Conservation (phyloP, 2,888 invertebrate genomes). For the Brachypterus glaber region DNA sequence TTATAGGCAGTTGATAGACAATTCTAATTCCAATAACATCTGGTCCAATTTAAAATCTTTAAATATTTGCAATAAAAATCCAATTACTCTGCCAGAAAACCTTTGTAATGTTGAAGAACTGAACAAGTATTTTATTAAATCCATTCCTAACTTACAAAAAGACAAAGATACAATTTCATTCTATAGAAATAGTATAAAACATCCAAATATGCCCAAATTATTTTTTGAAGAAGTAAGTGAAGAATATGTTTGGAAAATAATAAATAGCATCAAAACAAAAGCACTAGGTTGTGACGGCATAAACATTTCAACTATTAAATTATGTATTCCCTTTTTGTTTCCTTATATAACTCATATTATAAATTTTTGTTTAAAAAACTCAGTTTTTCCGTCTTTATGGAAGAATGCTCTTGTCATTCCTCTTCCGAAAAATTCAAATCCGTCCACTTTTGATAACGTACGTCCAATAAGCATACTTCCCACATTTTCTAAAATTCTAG, state of each 20-base stretch:
- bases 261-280: constrained; percentile 4
- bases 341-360: too few species aligned
- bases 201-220: too few species aligned
- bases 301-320: too few species aligned
- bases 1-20: background rate
- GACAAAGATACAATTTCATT: too few species aligned
- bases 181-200: too few species aligned
- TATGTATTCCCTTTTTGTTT: too few species aligned
- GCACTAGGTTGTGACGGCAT: constrained; percentile 3
- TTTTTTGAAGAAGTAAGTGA: too few species aligned
- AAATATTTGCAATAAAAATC: too few species aligned
- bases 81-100: background rate
- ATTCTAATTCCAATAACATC: background rate
- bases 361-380: too few species aligned
- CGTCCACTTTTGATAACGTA: background rate
- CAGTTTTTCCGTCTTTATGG: background rate
- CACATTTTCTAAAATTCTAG: constrained; percentile 4
- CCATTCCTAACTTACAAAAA: background rate
- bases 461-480: constrained; percentile 4
- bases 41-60: constrained; percentile 1
- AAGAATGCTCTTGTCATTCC: background rate
- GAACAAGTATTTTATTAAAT: constrained; percentile 5
- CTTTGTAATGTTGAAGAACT: background rate
- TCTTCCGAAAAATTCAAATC: background rate
- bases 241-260: too few species aligned